phyloP scores from a whole-genome alignment of 2,113 vertebrate genomes.

The Gnathochromis pfefferi region DNA sequence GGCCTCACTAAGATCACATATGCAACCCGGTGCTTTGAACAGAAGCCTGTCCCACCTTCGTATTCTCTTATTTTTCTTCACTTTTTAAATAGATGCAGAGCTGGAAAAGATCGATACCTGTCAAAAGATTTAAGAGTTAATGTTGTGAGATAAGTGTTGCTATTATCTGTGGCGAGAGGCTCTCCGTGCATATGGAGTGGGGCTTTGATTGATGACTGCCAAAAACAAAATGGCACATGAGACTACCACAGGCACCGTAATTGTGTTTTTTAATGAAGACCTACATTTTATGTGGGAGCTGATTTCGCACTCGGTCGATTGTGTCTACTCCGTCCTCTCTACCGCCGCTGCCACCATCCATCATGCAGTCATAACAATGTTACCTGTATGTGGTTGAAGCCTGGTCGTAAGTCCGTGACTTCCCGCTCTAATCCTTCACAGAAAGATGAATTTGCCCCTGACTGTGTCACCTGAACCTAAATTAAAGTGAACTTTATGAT shows the following conservation, averaged over 20 bases:
- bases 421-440: background rate
- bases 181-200: slow-evolving; percentile 33
- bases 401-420: background rate
- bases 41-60: background rate
- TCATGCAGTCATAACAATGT: slow-evolving; percentile 33
- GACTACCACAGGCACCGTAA: slow-evolving; percentile 44
- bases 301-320: slow-evolving; percentile 56
- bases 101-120: slow-evolving; percentile 37
- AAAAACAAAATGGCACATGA: slow-evolving; percentile 49
- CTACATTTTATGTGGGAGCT: slow-evolving; percentile 30
- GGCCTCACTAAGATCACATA: background rate
- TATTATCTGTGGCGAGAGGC: slow-evolving; percentile 27
- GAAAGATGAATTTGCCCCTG: background rate
- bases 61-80: background rate
- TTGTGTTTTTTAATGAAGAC: slow-evolving; percentile 66
- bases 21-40: background rate
- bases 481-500: background rate
- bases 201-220: slow-evolving; percentile 62
- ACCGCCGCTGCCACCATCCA: slow-evolving; percentile 12
- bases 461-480: background rate
- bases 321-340: background rate
- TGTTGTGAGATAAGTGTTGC: slow-evolving; percentile 48
- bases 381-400: background rate
- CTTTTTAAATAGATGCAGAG: background rate
- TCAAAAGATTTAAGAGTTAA: slow-evolving; percentile 46